These are phyloP conservation scores for Trididemnum miniatum DNA, from an alignment of 23 tunicate genomes.

Conservation along the genomic window DNA sequence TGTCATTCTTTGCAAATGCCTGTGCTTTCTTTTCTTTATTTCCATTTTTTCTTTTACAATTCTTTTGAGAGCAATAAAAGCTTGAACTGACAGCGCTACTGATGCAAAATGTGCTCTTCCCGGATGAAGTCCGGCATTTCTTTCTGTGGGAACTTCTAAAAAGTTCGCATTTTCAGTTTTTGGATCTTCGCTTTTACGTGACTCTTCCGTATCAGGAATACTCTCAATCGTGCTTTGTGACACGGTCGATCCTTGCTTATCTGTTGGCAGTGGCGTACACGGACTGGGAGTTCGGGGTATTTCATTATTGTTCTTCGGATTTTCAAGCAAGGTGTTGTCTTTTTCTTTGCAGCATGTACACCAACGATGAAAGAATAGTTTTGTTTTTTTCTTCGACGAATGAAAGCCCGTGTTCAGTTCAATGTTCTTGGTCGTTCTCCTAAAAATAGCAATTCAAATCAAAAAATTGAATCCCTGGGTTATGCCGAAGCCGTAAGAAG, in stretches of 20 bases:
- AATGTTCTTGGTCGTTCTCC: not conserved
- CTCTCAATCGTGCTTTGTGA: not conserved
- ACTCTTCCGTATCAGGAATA: not conserved
- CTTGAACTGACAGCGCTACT: conserved; percentile 74
- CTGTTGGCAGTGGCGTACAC: not conserved
- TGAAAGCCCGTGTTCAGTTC: not conserved
- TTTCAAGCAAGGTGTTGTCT: not conserved
- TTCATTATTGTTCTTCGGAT: not conserved
- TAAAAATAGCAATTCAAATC: not conserved
- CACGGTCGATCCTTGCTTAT: not conserved
- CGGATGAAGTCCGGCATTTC: not conserved
- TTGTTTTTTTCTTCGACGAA: not conserved
- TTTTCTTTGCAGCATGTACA: not conserved
- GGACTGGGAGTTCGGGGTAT: not conserved
- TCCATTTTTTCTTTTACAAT: conserved; percentile 62
- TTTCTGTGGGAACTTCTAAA: not conserved
- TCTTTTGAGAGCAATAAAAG: conserved; percentile 58
- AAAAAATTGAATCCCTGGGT: no score
- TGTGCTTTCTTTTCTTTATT: conserved; percentile 30
- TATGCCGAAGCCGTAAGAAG: no score
- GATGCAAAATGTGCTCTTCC: conserved; percentile 65
- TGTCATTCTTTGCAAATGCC: conserved; percentile 69
- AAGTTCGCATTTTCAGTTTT: not conserved
- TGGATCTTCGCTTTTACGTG: not conserved
- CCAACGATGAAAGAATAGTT: not conserved